A percentile compares a stretch with the other conserved stretches of the same genome.
phyloP scores from a whole-genome alignment of 2,797 vertebrate species.

The Toxotes lorentzi region DNA sequence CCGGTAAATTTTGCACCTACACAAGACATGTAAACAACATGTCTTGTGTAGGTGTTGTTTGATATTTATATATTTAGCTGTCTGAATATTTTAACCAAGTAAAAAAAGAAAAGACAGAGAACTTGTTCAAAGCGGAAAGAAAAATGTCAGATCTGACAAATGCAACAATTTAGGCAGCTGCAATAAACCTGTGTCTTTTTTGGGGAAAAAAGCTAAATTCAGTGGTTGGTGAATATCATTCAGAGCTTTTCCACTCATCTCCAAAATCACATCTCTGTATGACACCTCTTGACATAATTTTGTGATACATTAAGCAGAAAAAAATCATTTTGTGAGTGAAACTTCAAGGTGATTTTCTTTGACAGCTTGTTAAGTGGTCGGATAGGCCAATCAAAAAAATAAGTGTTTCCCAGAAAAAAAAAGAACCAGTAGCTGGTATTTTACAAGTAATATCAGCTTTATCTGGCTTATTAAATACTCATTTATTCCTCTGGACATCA shows the following conservation, averaged over 20 bases:
- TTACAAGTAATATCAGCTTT: not conserved
- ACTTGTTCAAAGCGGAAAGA: not conserved
- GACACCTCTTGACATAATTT: not conserved
- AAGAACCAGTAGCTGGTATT: not conserved
- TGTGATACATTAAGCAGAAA: constrained; percentile 18
- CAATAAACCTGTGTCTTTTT: not conserved
- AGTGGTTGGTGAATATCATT: not conserved
- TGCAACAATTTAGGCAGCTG: not conserved
- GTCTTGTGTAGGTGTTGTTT: too few species aligned
- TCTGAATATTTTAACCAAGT: constrained; percentile 1
- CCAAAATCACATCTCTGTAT: constrained; percentile 5
- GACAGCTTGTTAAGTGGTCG: constrained; percentile 29
- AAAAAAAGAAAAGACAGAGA: not conserved
- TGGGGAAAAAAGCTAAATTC: not conserved
- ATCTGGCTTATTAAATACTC: not conserved
- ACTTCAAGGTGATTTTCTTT: constrained; percentile 18
- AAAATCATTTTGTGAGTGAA: constrained; percentile 17
- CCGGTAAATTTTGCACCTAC: not conserved
- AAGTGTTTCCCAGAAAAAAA: constrained; percentile 22
- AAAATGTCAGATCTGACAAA: not conserved
- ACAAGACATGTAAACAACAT: not conserved
- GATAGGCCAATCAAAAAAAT: constrained; percentile 23
- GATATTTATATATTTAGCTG: not conserved
- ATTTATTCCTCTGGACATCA: not conserved
- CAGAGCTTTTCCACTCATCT: not conserved